Evolutionary conservation across 2,113 vertebrate species (phyloP), one percentile per base, ranked within the genome.

Genomic region (Pavo muticus): DNA sequence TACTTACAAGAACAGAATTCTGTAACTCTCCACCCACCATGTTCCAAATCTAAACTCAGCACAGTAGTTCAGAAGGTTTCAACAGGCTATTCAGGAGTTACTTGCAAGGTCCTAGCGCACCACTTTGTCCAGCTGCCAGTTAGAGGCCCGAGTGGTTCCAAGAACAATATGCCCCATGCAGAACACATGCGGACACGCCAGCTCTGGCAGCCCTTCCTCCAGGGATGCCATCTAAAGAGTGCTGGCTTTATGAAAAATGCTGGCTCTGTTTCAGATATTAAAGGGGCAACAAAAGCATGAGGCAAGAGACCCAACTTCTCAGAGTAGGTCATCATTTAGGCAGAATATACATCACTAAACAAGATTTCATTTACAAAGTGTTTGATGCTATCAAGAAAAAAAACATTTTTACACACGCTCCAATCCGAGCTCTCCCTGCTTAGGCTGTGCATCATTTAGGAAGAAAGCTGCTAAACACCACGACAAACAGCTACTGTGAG

Each of bases 161-260:
- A 69, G 95, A 57, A 97, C 87, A 88, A 24, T 67, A 17, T 25
- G 88, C 93, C 25, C 87, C 56, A 5, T 80, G 92, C 72, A 32
- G 83, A 83, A 60, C 40, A 69, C 2, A 47, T 3, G 6, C 57
- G 67, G 81, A 77, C 77, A 47, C 1, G 4, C 76, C 72, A 79
- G 54, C 47, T 74, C 67, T 10, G 2, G 37, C 86, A 48, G 71
- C 83, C 60, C 79, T 50, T 63, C 70, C 72, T 19, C 65, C 52
- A 48, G 50, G 56, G 82, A 35, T 52, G 88, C 32, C 85, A 61
- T 45, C 61, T 44, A 1, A 60, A 61, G 13, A 35, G 72, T 65
- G 37, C 40, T 25, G 91, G 10, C 3, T n/a, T 27, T 10, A 14
- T 4, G 21, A 32, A 20, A 78, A 82, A 23, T 1, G n/a, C 74